These are phyloP conservation scores for Ecliptopera silaceata DNA, from an alignment of 2,888 invertebrate genomes.

Conservation along the genomic window DNA sequence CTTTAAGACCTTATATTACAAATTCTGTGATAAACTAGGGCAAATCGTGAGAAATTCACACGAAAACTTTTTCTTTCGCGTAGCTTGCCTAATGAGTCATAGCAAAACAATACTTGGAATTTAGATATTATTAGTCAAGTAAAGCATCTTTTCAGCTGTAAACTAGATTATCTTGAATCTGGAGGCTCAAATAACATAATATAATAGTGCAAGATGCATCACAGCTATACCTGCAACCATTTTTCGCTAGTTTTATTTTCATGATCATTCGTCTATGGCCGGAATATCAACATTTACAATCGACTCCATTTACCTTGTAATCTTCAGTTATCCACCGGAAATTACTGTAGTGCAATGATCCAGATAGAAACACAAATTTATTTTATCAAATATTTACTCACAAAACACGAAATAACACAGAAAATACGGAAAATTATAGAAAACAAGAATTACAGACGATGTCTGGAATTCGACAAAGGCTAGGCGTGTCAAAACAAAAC, in stretches of 20 bases:
- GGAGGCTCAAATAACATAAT: too few species aligned
- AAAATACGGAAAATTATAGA: neutral
- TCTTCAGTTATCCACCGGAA: neutral
- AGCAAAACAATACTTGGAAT: neutral
- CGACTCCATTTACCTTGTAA: slow-evolving; percentile 8
- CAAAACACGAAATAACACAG: neutral
- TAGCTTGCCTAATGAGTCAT: slow-evolving; percentile 7
- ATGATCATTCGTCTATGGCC: neutral
- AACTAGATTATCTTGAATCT: neutral
- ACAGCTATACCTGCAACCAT: too few species aligned
- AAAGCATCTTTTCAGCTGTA: neutral
- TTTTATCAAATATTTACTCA: neutral
- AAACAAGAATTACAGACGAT: neutral
- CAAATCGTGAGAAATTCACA: slow-evolving; percentile 3
- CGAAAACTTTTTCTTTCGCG: neutral
- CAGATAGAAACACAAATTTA: neutral
- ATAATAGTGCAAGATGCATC: too few species aligned
- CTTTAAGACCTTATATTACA: too few species aligned
- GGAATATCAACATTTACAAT: neutral
- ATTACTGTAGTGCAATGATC: neutral
- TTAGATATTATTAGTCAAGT: too few species aligned
- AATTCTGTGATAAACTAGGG: neutral
- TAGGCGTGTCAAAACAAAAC: neutral
- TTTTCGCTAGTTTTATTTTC: too few species aligned
- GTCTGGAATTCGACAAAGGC: neutral